A percentile compares a stretch with the other conserved stretches of the same genome.
phyloP scores from a whole-genome alignment of 2,888 invertebrate species.

The Bedellia somnulentella region DNA sequence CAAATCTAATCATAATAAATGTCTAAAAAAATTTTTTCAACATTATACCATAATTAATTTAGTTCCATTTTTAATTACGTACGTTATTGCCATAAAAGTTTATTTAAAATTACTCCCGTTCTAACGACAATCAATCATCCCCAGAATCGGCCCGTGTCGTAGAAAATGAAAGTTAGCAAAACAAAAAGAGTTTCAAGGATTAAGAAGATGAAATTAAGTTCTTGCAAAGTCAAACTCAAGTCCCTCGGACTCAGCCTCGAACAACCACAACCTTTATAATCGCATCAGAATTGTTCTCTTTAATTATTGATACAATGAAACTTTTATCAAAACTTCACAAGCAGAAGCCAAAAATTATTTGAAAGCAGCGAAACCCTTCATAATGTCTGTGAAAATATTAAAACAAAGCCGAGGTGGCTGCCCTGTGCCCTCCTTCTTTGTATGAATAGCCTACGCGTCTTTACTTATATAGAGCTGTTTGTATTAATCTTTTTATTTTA shows the following conservation, averaged over 20 bases:
- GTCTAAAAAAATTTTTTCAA: too few species aligned
- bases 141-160: too few species aligned
- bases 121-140: too few species aligned
- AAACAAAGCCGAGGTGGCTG: constrained; percentile 58
- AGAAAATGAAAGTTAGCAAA: too few species aligned
- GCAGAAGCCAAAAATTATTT: constrained; percentile 60
- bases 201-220: constrained; percentile 2
- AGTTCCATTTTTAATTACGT: too few species aligned
- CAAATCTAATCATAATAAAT: too few species aligned
- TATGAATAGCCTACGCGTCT: constrained; percentile 27
- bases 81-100: too few species aligned
- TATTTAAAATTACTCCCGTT: too few species aligned
- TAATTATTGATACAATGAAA: constrained; percentile 63
- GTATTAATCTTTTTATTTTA: not conserved
- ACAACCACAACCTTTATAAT: constrained; percentile 49
- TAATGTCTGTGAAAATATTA: constrained; percentile 61
- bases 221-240: constrained; percentile 1
- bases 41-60: too few species aligned
- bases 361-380: constrained; percentile 60
- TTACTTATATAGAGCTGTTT: constrained; percentile 23
- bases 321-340: constrained; percentile 61
- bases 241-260: too few species aligned
- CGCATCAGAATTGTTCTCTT: constrained; percentile 55
- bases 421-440: constrained; percentile 18
- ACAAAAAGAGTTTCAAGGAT: too few species aligned